Evolutionary conservation across 2,113 vertebrate species (phyloP), one percentile per base, ranked within the genome.

Genomic region (Chlorodrepanis virens): DNA sequence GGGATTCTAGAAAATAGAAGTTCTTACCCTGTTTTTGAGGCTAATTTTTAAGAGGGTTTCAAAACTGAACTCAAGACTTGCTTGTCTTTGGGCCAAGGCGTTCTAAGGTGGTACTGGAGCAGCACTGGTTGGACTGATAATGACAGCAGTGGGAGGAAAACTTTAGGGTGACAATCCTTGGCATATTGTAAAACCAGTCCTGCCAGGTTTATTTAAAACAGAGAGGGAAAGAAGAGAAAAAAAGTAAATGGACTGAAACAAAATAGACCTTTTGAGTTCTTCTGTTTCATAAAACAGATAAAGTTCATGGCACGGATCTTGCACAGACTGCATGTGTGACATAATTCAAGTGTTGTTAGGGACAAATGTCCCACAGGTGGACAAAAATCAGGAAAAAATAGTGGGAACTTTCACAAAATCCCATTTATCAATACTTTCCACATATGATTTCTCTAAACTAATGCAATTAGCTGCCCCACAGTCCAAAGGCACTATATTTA

Each of bases 401-500:
- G 22, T 5, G 5, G 35, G 15, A 94, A 60, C 49, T 64, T 60
- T 11, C 44, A 68, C 56, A 44, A 82, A 94, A 44, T 1, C 13
- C 15, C 45, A 31, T 56, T 83, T 19, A 29, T n/a, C 35, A 9
- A 2, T n/a, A 35, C 29, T 71, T 74, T 75, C 64, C 42, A 28
- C 10, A 3, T 4, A 28, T 2, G 18, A 45, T 75, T 88, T 39
- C 40, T 69, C 40, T 53, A 64, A 64, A 60, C 21, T 19, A 87
- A 53, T 8, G 27, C 50, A 56, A 42, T 59, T 69, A 71, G 54
- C 52, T 74, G 59, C 27, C 59, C 71, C 42, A 10, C 5, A 60
- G 69, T 25, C 29, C 44, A 69, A 76, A 93, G 42, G 68, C 68
- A 54, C 39, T 88, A 27, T 89, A 85, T 94, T 90, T 86, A 67